These are phyloP conservation scores for Kradibia gibbosae DNA, from an alignment of 1,140 invertebrate species.

Conservation along the genomic window DNA sequence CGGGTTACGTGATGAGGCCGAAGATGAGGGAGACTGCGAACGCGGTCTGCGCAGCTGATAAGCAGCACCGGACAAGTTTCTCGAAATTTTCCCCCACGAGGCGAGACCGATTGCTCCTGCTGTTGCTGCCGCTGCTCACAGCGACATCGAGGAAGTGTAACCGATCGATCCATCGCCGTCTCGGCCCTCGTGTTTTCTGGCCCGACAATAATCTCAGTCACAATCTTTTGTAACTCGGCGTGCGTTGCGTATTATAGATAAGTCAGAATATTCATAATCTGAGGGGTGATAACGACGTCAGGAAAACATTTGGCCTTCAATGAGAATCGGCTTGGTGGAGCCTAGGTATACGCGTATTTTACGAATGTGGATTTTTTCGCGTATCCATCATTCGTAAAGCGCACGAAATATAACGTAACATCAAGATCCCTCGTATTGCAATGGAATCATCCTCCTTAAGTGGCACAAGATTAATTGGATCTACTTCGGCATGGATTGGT, in stretches of 20 bases:
- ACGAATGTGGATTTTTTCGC: neutral
- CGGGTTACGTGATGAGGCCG: constrained; percentile 19
- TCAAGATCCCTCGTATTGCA: neutral
- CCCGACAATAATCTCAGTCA: no score
- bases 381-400: no score
- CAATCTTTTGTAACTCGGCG: neutral
- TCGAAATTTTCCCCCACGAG: no score
- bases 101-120: neutral
- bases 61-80: neutral
- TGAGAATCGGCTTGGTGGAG: neutral
- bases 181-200: neutral
- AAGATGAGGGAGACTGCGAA: neutral
- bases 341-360: neutral
- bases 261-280: neutral
- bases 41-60: neutral
- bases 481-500: neutral
- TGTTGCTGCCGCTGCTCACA: no score
- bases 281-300: neutral
- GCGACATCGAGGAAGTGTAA: neutral
- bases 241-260: neutral
- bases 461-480: neutral
- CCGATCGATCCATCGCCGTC: no score
- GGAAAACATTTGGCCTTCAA: neutral
- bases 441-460: neutral
- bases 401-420: no score